Percentiles rank a stretch among this genome's conserved stretches.
phyloP scores from a whole-genome alignment of 92 coral and sea anemone species.

The Galaxea fascicularis region DNA sequence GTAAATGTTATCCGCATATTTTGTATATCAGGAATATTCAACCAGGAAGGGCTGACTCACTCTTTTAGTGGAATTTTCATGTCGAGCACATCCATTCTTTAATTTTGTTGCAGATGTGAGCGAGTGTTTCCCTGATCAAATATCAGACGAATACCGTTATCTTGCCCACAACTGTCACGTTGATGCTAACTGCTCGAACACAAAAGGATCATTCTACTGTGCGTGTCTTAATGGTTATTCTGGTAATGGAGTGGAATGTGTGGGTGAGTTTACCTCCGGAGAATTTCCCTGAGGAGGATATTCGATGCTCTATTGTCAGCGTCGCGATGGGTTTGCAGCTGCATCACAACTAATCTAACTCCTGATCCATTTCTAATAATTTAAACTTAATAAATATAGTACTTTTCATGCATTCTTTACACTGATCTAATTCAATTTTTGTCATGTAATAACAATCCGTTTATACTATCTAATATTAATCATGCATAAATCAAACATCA shows the following conservation, averaged over 20 bases:
- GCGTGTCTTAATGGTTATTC: constrained; percentile 72
- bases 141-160: constrained; percentile 50
- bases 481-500: too few species aligned
- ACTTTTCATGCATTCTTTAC: too few species aligned
- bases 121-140: constrained; percentile 65
- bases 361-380: neutral
- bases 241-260: constrained; percentile 70
- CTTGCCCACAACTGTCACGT: constrained; percentile 76
- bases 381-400: too few species aligned
- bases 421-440: too few species aligned
- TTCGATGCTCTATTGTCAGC: neutral
- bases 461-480: too few species aligned
- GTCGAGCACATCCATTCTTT: neutral
- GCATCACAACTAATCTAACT: neutral
- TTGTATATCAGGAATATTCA: too few species aligned
- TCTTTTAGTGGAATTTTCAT: neutral
- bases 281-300: neutral
- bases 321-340: neutral
- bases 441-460: too few species aligned
- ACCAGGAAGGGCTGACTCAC: too few species aligned
- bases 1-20: too few species aligned
- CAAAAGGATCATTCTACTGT: constrained; percentile 75
- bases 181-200: constrained; percentile 81
- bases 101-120: constrained; percentile 61
- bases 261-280: constrained; percentile 35